Evolutionary conservation across 2,113 vertebrate genomes (phyloP).

Genomic region (Micromys minutus): DNA sequence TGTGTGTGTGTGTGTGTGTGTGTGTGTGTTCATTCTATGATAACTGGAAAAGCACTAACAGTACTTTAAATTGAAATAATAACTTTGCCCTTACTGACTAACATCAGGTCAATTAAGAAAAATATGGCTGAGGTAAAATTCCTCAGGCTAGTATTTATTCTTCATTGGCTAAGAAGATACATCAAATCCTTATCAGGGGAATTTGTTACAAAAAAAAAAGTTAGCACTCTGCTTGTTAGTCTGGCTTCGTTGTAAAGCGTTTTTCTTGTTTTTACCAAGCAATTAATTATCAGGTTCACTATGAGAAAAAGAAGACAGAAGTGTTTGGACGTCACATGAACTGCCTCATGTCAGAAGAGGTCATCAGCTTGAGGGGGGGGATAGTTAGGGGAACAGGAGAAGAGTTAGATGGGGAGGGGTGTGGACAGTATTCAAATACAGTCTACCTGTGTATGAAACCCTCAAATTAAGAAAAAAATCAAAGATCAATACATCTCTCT

Average conservation of each 20-base stretch:
- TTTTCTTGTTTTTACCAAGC: not conserved
- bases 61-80: not conserved
- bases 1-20: too few relatives aligned
- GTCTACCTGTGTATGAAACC: not conserved
- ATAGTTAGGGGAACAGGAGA: not conserved
- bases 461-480: not conserved
- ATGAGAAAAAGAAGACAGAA: not conserved
- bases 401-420: not conserved
- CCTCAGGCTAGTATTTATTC: not conserved
- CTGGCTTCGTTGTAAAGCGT: not conserved
- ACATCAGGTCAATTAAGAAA: not conserved
- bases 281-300: not conserved
- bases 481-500: not conserved
- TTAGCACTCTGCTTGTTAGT: not conserved
- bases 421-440: not conserved
- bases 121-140: not conserved
- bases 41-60: not conserved
- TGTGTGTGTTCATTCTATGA: constrained; percentile 14
- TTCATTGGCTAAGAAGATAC: not conserved
- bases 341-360: not conserved
- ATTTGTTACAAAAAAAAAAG: not conserved
- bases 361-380: not conserved
- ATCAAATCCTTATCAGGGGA: not conserved
- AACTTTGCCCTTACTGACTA: not conserved
- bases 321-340: not conserved